These are phyloP conservation scores for Nebria ingens DNA, from an alignment of 1,140 invertebrate species.

Conservation along the genomic window DNA sequence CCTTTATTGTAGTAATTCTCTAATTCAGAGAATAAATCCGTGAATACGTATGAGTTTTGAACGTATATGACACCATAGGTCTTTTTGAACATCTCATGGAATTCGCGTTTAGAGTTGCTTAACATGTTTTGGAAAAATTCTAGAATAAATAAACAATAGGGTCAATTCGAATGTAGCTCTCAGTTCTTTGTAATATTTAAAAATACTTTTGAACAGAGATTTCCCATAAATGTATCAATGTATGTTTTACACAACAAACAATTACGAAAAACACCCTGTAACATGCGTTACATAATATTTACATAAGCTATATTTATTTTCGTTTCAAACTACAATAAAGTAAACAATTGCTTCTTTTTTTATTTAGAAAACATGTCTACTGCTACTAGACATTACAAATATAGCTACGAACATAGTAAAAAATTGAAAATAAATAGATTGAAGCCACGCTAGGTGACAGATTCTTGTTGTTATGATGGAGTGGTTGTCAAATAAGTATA, in stretches of 20 bases:
- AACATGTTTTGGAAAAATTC: slow-evolving; percentile 81
- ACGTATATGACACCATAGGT: slow-evolving; percentile 95
- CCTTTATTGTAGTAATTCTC: slow-evolving; percentile 83
- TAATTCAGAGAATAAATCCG: slow-evolving; percentile 79
- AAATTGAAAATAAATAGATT: too few relatives aligned
- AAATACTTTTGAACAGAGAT: background rate
- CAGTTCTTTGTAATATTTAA: background rate
- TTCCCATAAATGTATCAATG: slow-evolving; percentile 6
- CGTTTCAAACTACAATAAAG: too few relatives aligned
- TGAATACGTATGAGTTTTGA: slow-evolving; percentile 86
- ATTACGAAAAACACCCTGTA: background rate
- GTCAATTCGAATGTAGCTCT: too few relatives aligned
- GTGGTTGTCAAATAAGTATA: too few relatives aligned
- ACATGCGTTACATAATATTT: too few relatives aligned
- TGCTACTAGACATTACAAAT: too few relatives aligned
- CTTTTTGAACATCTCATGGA: slow-evolving; percentile 88
- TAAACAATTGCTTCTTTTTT: too few relatives aligned
- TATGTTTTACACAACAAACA: background rate
- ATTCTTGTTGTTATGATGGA: too few relatives aligned
- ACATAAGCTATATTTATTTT: too few relatives aligned
- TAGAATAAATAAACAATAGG: slow-evolving; percentile 28
- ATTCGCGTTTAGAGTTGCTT: slow-evolving; percentile 68
- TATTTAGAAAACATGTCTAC: too few relatives aligned
- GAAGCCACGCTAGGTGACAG: too few relatives aligned
- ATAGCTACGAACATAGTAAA: too few relatives aligned